Evolutionary conservation across 2,888 invertebrate species (phyloP).

Genomic region (Euphydryas editha): DNA sequence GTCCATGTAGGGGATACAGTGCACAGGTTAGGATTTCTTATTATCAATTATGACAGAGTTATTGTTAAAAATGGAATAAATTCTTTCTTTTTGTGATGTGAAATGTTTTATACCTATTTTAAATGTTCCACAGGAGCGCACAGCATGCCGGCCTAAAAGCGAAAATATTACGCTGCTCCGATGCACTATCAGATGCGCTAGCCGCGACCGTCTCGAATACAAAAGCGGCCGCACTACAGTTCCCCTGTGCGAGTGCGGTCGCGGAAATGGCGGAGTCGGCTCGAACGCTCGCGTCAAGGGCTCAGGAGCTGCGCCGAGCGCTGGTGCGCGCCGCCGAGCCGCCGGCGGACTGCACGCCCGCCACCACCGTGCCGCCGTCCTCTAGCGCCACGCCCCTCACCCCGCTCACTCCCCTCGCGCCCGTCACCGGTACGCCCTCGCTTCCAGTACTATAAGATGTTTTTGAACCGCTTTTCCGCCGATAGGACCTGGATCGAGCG

Average conservation of each 20-base stretch:
- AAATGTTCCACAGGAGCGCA: conserved; percentile 85
- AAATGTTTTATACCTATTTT: not conserved
- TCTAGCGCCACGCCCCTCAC: conserved; percentile 66
- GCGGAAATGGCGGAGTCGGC: conserved; percentile 97
- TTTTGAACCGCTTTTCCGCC: conserved; percentile 9
- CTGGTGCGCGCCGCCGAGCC: conserved; percentile 87
- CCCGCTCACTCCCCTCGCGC: conserved; percentile 62
- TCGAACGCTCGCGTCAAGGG: conserved; percentile 92
- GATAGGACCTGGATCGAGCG: conserved; percentile 12
- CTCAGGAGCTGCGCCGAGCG: conserved; percentile 90
- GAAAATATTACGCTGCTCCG: conserved; percentile 89
- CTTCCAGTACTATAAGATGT: conserved; percentile 62
- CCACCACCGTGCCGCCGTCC: conserved; percentile 66
- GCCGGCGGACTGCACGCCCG: conserved; percentile 58
- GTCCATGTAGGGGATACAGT: conserved; percentile 98
- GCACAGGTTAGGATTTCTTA: conserved; percentile 73
- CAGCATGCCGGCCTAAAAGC: conserved; percentile 88
- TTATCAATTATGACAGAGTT: not conserved
- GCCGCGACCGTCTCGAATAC: conserved; percentile 94
- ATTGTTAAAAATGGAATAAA: not conserved
- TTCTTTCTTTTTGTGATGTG: too few species aligned
- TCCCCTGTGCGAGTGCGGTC: conserved; percentile 94
- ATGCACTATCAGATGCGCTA: conserved; percentile 91
- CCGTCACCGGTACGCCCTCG: conserved; percentile 57
- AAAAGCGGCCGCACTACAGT: conserved; percentile 95